These are phyloP conservation scores for Chrosomus eos DNA, from an alignment of 2,797 vertebrate species.

Conservation along the genomic window DNA sequence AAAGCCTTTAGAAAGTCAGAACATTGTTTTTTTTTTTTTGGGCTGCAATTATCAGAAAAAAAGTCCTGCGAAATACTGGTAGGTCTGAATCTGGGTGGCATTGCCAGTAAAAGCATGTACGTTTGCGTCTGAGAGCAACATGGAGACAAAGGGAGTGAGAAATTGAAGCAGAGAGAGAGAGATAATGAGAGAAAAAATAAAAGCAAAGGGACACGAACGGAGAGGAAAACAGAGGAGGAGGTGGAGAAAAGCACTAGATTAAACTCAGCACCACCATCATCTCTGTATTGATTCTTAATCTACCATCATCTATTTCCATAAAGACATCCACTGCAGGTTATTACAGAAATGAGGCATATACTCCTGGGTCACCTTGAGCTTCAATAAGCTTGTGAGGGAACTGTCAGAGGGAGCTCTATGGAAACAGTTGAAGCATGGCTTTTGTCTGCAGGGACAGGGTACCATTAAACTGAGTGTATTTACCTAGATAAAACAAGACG, in stretches of 20 bases:
- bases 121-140: constrained; percentile 11
- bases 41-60: neutral
- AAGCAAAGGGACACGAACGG: constrained; percentile 9
- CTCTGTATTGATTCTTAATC: constrained; percentile 49
- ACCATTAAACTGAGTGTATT: constrained; percentile 37
- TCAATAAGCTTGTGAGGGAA: constrained; percentile 45
- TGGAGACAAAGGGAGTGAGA: constrained; percentile 11
- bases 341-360: constrained; percentile 47
- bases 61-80: neutral
- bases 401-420: constrained; percentile 39
- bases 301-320: constrained; percentile 48
- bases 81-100: constrained; percentile 22
- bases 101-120: neutral
- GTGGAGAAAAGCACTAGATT: constrained; percentile 39
- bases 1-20: neutral
- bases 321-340: constrained; percentile 50
- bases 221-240: constrained; percentile 1
- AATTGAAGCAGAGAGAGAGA: constrained; percentile 33
- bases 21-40: neutral
- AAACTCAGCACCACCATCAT: constrained; percentile 41
- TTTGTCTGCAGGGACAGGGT: constrained; percentile 26
- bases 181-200: constrained; percentile 26
- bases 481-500: constrained; percentile 37
- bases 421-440: constrained; percentile 31
- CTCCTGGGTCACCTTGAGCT: constrained; percentile 54